A percentile compares a stretch with the other conserved stretches of the same genome.
phyloP scores from a whole-genome alignment of 2,113 vertebrate genomes.

The Odontesthes bonariensis region DNA sequence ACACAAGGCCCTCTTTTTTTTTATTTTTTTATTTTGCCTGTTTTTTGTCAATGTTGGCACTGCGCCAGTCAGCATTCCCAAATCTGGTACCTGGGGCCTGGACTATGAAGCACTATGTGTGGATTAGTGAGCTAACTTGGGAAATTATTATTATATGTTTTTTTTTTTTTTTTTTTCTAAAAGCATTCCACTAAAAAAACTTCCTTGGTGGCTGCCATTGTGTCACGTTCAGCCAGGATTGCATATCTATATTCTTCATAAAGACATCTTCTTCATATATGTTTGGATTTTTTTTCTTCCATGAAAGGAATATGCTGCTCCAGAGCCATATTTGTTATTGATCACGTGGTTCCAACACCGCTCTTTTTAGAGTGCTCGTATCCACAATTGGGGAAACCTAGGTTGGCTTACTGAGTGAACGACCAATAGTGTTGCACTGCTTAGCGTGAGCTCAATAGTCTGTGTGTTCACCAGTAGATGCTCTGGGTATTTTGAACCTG shows the following conservation, averaged over 20 bases:
- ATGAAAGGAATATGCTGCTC: neutral
- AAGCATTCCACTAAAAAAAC: neutral
- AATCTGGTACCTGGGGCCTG: slow-evolving; percentile 40
- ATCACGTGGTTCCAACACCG: neutral
- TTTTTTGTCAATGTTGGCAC: slow-evolving; percentile 34
- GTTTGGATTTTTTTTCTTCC: neutral
- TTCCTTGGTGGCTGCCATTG: neutral
- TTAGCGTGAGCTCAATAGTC: neutral
- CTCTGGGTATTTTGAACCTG: neutral
- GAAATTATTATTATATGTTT: neutral
- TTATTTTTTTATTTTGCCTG: neutral
- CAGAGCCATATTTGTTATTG: neutral
- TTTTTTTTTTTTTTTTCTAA: neutral
- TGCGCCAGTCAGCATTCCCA: slow-evolving; percentile 49
- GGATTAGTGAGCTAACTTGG: no score
- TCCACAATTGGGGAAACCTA: neutral
- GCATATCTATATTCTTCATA: neutral
- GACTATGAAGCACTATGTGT: neutral
- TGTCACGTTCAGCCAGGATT: neutral
- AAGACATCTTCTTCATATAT: neutral
- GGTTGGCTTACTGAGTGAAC: neutral
- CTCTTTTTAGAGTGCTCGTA: neutral
- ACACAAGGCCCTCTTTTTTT: slow-evolving; percentile 41
- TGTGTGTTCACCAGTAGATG: neutral
- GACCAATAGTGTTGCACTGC: neutral